Conservation (phyloP, 2,113 vertebrate genomes). For the Montifringilla adamsi region DNA sequence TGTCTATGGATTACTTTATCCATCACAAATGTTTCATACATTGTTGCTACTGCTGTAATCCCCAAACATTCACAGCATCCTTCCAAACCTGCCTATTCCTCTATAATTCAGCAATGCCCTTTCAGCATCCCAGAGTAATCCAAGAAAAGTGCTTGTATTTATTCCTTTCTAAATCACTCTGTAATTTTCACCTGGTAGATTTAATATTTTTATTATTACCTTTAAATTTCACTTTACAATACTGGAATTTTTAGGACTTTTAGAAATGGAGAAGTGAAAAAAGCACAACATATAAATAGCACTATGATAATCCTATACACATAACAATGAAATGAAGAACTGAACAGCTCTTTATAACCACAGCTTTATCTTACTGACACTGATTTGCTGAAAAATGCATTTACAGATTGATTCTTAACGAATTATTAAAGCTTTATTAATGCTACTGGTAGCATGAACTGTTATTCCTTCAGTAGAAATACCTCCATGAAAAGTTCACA, state of each 20-base stretch:
- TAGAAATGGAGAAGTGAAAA: not conserved
- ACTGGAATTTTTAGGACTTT: not conserved
- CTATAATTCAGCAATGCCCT: not conserved
- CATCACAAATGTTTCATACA: not conserved
- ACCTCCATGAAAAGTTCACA: not conserved
- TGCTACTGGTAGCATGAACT: not conserved
- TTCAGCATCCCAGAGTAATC: not conserved
- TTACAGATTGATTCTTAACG: not conserved
- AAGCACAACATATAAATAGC: not conserved
- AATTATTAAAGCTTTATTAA: not conserved
- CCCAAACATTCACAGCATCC: not conserved
- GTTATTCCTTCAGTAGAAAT: not conserved
- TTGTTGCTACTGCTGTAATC: not conserved
- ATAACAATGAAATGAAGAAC: not conserved
- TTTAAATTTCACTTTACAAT: not conserved
- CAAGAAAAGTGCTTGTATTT: not conserved
- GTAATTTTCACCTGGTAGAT: not conserved
- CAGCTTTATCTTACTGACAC: not conserved
- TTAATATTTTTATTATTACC: not conserved
- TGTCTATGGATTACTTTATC: not conserved
- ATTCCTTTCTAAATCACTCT: not conserved
- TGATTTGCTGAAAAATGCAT: not conserved
- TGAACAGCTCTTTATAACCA: not conserved
- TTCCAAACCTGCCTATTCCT: not conserved
- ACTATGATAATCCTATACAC: not conserved